Evolutionary conservation across 1,140 invertebrate genomes (phyloP).

Genomic region (Solenopsis invicta): DNA sequence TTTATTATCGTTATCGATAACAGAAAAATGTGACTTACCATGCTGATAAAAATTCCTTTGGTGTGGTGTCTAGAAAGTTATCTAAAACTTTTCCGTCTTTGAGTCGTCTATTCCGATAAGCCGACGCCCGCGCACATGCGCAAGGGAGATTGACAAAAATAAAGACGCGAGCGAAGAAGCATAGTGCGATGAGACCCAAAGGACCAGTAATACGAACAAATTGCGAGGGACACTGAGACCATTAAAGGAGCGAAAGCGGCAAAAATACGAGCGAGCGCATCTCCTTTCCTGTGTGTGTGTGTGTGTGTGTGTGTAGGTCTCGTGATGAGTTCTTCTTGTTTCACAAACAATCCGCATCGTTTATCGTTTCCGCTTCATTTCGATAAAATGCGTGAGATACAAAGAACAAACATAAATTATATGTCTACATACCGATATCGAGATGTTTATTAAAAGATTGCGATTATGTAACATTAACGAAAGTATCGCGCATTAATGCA

Average conservation of each 20-base stretch:
- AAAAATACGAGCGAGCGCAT: conserved; percentile 77
- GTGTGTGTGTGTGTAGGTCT: background rate
- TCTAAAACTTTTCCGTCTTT: conserved; percentile 15
- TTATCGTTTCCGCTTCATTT: conserved; percentile 62
- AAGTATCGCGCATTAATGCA: conserved; percentile 21
- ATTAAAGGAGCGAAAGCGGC: conserved; percentile 84
- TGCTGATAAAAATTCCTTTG: background rate
- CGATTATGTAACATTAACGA: conserved; percentile 25
- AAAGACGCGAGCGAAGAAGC: conserved; percentile 49
- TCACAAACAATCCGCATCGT: conserved; percentile 57
- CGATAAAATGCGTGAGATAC: background rate
- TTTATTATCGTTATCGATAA: background rate
- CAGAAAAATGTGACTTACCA: no score
- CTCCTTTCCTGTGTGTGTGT: background rate
- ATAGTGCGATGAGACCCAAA: conserved; percentile 54
- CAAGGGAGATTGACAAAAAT: conserved; percentile 68
- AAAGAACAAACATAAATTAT: background rate
- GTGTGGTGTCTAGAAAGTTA: background rate
- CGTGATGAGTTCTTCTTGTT: conserved; percentile 48
- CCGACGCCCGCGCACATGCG: conserved; percentile 41
- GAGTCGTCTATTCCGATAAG: background rate
- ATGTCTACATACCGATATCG: background rate
- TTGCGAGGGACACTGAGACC: conserved; percentile 77
- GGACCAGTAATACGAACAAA: conserved; percentile 76
- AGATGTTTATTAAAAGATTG: background rate